These are phyloP conservation scores for Bursaphelenchus okinawaensis DNA, from an alignment of 2,888 invertebrate species.

Conservation along the genomic window DNA sequence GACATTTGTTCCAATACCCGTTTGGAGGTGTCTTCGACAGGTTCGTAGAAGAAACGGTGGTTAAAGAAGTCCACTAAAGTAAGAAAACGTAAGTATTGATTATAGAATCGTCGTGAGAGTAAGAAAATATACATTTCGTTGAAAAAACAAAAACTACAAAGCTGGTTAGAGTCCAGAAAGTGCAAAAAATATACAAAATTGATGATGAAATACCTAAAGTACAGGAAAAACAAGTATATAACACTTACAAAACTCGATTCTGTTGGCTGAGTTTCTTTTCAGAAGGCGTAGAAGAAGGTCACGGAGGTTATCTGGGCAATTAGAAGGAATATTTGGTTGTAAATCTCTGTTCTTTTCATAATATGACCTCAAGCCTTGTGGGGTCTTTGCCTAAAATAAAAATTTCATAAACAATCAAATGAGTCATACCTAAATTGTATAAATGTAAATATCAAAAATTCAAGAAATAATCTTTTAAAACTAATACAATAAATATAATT, in stretches of 20 bases:
- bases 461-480: not conserved
- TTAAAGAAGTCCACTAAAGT: slow-evolving; percentile 77
- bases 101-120: too few relatives aligned
- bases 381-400: slow-evolving; percentile 77
- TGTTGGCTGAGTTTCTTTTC: slow-evolving; percentile 83
- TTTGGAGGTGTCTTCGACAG: slow-evolving; percentile 38
- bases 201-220: too few relatives aligned
- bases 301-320: slow-evolving; percentile 81
- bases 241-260: slow-evolving; percentile 77
- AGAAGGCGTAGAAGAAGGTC: slow-evolving; percentile 74
- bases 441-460: not conserved
- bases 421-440: too few relatives aligned
- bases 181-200: too few relatives aligned
- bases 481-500: slow-evolving; percentile 7
- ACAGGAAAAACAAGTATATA: not conserved
- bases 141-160: too few relatives aligned
- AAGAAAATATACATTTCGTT: too few relatives aligned
- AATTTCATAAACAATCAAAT: too few relatives aligned
- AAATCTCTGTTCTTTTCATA: slow-evolving; percentile 79
- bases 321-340: slow-evolving; percentile 72
- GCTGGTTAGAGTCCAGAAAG: too few relatives aligned
- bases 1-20: slow-evolving; percentile 37
- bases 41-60: slow-evolving; percentile 71
- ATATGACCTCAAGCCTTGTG: slow-evolving; percentile 89
- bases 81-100: too few relatives aligned